These are phyloP conservation scores for Antheraea mylitta DNA, from an alignment of 1,140 invertebrate genomes.

Conservation along the genomic window DNA sequence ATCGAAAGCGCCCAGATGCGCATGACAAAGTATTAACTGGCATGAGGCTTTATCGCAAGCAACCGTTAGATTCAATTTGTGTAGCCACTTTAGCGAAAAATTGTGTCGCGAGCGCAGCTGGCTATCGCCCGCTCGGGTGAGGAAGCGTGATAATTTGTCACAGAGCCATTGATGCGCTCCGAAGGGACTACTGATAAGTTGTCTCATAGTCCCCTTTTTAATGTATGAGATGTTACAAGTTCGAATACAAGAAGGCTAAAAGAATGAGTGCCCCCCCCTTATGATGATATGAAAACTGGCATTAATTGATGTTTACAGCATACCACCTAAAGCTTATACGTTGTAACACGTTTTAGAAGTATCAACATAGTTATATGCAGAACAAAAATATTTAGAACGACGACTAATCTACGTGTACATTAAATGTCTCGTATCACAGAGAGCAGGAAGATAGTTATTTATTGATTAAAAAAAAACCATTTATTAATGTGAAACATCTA, in stretches of 20 bases:
- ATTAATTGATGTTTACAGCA: too few relatives aligned
- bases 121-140: constrained; percentile 22
- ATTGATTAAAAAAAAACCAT: too few relatives aligned
- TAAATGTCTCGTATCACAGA: too few relatives aligned
- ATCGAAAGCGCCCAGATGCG: constrained; percentile 15
- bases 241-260: neutral
- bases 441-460: too few relatives aligned
- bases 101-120: constrained; percentile 54
- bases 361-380: too few relatives aligned
- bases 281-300: too few relatives aligned
- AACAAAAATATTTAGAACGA: too few relatives aligned
- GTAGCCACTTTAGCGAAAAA: constrained; percentile 66
- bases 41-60: constrained; percentile 47
- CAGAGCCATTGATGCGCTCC: constrained; percentile 13
- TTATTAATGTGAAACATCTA: too few relatives aligned
- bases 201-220: neutral
- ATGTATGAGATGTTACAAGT: neutral
- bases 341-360: too few relatives aligned
- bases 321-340: too few relatives aligned
- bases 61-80: constrained; percentile 63
- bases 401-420: too few relatives aligned
- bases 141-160: constrained; percentile 27
- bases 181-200: constrained; percentile 9
- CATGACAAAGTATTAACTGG: constrained; percentile 29
- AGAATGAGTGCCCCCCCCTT: too few relatives aligned